Evolutionary conservation across 1,140 invertebrate species (phyloP).

Genomic region (Nasonia vitripennis): DNA sequence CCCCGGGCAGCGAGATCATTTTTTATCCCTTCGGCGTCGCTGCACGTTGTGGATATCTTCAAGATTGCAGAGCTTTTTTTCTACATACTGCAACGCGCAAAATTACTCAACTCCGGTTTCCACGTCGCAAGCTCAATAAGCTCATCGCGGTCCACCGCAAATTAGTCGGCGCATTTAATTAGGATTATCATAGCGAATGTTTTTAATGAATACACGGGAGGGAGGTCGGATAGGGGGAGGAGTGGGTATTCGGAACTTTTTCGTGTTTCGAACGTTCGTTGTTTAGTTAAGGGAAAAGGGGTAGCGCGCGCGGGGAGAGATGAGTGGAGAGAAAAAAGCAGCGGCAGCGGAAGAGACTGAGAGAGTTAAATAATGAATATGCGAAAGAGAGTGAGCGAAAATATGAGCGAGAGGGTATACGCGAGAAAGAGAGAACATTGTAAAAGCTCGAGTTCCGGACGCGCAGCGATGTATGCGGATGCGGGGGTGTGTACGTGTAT

Average conservation of each 20-base stretch:
- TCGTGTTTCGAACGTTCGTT: not conserved
- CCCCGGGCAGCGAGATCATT: not conserved
- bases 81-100: no score
- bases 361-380: conserved; percentile 41
- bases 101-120: no score
- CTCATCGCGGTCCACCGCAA: no score
- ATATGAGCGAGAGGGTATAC: conserved; percentile 62
- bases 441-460: conserved; percentile 42
- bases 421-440: conserved; percentile 58
- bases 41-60: no score
- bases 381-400: conserved; percentile 63
- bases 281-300: not conserved
- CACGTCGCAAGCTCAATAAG: no score
- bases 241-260: not conserved
- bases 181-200: not conserved
- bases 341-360: conserved; percentile 52
- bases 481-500: conserved; percentile 46
- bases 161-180: no score
- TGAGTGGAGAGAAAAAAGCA: not conserved
- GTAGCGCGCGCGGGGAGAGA: not conserved
- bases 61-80: no score
- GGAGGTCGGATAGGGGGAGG: no score
- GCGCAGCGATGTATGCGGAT: conserved; percentile 26
- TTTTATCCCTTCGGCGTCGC: not conserved
- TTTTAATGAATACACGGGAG: not conserved